Evolutionary conservation across 2,113 vertebrate genomes (phyloP), one percentile per base, ranked within the genome.

Genomic region (Crotalus tigris): DNA sequence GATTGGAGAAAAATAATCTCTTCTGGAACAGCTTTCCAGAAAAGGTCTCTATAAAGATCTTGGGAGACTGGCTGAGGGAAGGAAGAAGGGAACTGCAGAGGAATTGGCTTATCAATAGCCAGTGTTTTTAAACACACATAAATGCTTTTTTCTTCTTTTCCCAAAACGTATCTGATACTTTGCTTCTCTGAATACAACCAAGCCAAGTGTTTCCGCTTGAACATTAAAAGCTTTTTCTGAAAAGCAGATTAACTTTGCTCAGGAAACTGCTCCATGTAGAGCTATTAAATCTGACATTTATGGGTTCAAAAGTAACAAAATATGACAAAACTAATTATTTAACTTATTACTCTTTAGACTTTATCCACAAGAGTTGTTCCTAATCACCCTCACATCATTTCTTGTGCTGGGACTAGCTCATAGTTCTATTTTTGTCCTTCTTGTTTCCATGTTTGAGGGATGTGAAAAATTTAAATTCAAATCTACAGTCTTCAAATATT

Each of bases 51-150:
- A 0, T 0, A 81, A 26, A 94, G 87, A 75, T 86, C 94, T 93
- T 51, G 93, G 90, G 86, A 90, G 91, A 92, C 39, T 21, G 89
- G 90, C 46, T n/a, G 93, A 94, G 49, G 85, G 55, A 6, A 90
- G 88, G 86, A 91, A 64, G 88, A 89, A 91, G 93, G 55, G 92
- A 17, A 24, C 24, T 81, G 89, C 94, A 96, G 94, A 94, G 95
- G 96, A 96, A 95, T 93, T 90, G 29, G 59, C 69, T 91, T 94
- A 95, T 96, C 95, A 95, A 93, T 54, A 92, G 81, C 46, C 49
- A 39, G 53, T 15, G 26, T 64, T 91, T 88, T 59, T 90, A 91
- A 39, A 51, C n/a, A 89, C 33, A 49, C 55, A 86, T 69, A 61
- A 1, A 39, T 53, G 9, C 57, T 87, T 86, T 91, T 49, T 75